Evolutionary conservation across 2,888 invertebrate genomes (phyloP), one percentile per base, ranked within the genome.

Genomic region (Nezara viridula): DNA sequence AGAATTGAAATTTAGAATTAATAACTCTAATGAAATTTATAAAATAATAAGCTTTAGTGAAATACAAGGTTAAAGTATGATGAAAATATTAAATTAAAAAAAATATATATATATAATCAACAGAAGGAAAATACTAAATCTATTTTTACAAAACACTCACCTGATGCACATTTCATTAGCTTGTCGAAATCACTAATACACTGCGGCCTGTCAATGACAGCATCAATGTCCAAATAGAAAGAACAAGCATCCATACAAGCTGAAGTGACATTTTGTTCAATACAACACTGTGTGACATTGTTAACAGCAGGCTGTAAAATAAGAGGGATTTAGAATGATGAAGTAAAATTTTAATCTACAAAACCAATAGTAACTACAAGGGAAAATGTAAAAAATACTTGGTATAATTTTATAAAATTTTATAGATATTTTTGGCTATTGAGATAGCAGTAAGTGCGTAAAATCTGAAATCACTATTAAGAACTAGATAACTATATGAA

Each of bases 111-210:
- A 55, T n/a, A n/a, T 12, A 12, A 55, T 55, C 7, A n/a, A 9
- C n/a, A 60, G 27, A 60, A 27, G 27, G 5, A 14, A 24, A 55
- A 2, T 24, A 27, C 16, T 66, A 66, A 66, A 32, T 19, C 32
- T 73, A 73, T 21, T 37, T 27, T 50, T 32, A n/a, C n/a, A 24
- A 27, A 14, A 32, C 19, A 85, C 90, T 92, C 92, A 95, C 95
- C 95, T 89, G 97, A 96, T 0, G 97, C 97, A 92, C 97, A 97
- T 92, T 95, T 96, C 96, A 97, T 97, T 88, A 97, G 93, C 92
- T 97, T 97, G 92, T 97, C 96, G 92, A 97, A 96, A 93, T 97
- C 97, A 90, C 95, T 94, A 92, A 97, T 95, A 92, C 97, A 97
- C 92, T 96, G 96, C 0, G 96, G 96, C 85, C 95, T 94, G 93